A percentile compares a stretch with the other conserved stretches of the same genome.
Conservation (phyloP, 2,888 invertebrate genomes). For the Electrophaes corylata region DNA sequence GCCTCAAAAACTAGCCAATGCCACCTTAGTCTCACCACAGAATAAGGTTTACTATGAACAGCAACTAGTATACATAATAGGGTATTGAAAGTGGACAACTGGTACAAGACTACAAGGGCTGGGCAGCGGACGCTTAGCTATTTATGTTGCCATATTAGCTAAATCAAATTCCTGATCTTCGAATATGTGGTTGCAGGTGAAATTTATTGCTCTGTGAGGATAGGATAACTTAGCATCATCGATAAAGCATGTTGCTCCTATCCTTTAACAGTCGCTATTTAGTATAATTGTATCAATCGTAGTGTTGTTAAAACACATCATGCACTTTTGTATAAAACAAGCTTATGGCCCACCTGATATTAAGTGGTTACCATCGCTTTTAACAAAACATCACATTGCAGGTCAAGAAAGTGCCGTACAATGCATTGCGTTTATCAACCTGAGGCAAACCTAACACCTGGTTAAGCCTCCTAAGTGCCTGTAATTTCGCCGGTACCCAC, state of each 20-base stretch:
- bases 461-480: no score
- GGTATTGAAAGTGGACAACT: slow-evolving; percentile 43
- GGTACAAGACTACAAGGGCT: slow-evolving; percentile 32
- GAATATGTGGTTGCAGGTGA: slow-evolving; percentile 13
- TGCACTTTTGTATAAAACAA: no score
- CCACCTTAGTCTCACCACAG: slow-evolving; percentile 20
- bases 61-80: slow-evolving; percentile 39
- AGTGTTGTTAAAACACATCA: not conserved
- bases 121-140: slow-evolving; percentile 11
- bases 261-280: slow-evolving; percentile 1
- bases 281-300: slow-evolving; percentile 1
- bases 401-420: no score
- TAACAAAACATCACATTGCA: no score
- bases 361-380: no score
- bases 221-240: not conserved
- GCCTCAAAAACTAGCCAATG: slow-evolving; percentile 34
- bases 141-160: slow-evolving; percentile 16
- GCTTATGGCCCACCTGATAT: no score
- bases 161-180: slow-evolving; percentile 17
- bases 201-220: slow-evolving; percentile 15
- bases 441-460: no score
- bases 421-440: no score
- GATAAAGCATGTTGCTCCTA: slow-evolving; percentile 1
- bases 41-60: slow-evolving; percentile 30
- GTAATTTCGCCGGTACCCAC: no score